Base-by-base conservation (phyloP, 2,888 invertebrate species). In the Microctonus aethiopoides region DNA sequence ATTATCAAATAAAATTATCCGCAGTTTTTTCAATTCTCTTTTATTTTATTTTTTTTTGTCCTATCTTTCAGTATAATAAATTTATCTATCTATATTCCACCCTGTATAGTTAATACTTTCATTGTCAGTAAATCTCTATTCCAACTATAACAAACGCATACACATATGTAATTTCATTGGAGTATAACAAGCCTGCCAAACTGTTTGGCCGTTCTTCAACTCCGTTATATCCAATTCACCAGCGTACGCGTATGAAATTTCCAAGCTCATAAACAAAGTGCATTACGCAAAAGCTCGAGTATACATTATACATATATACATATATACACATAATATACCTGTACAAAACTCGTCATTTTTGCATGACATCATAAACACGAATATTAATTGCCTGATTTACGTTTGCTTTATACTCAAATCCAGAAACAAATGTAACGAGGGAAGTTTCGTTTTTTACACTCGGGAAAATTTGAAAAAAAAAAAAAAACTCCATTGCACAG, bases 301-400 rank as follows among this genome's bases (percentile, higher is more conserved):
- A 39, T n/a, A 9, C 13, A 22, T n/a, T n/a, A n/a, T n/a, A 22
- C 52, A 52, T 24, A 20, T 6, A 24, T 24, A 4, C 9, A 26
- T 13, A 6, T 54, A 13, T 54, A 52, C 2, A n/a, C n/a, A n/a
- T n/a, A n/a, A n/a, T 52, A 11, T 52, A 46, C 16, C 10, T 46
- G 9, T 46, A 20, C 3, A 52, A 22, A 3, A n/a, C 0, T 39
- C 39, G n/a, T 39, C 2, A 39, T 39, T n/a, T n/a, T 39, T n/a
- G 0, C 7, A 36, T 11, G 10, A 16, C 52, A 22, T 52, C 32
- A 36, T 36, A 52, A 52, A 51, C 46, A 16, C 63, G 51, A 64
- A 64, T 64, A 36, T 64, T 54, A 64, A 64, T 64, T 64, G 34
- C 54, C 32, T 64, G 13, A 63, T 63, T 63, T 63, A 63, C 22